Base-by-base conservation (phyloP, 2,113 vertebrate genomes). In the Rhinoderma darwinii region DNA sequence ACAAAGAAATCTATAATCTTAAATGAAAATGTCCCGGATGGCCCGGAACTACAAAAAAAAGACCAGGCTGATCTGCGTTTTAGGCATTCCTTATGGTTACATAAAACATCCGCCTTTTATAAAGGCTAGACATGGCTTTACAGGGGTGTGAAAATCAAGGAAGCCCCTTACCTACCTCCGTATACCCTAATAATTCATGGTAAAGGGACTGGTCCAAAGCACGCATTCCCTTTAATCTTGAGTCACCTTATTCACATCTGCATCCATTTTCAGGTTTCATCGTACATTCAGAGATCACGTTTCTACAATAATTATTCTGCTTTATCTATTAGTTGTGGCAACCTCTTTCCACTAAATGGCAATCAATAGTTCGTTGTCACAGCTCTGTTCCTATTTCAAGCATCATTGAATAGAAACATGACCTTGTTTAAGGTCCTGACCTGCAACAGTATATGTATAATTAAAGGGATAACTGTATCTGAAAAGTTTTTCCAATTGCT, bases 351-450 rank as follows among this genome's bases (percentile, higher is more conserved):
- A 68, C 35, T 68, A 9, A 70, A 70, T 39, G 18, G 17, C 66
- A 20, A 70, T 70, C 66, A 70, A 37, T 70, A 70, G 32, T 20
- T 37, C 12, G 17, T 39, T 70, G 32, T 70, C 66, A 37, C 32
- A 20, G 66, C 18, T 70, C 32, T 20, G 35, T 35, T 39, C 17
- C 6, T 70, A 70, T 70, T 39, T 70, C 66, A 70, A 5, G 66
- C 66, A 70, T 22, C 27, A 32, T 8, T 66, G 32, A 70, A 70
- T 70, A 37, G 66, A 20, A 70, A 70, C 35, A 70, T 37, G 66
- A 70, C 66, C 66, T 70, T 70, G 66, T 37, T 20, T 70, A 37
- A 70, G 32, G 66, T 70, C 66, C 32, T 70, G 66, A 37, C 66
- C 66, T 70, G 66, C 9, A 22, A 70, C 32, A 18, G 17, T 37